A percentile compares a stretch with the other conserved stretches of the same genome.
Conservation (phyloP, 2,113 vertebrate genomes). For the Tragelaphus buxtoni region DNA sequence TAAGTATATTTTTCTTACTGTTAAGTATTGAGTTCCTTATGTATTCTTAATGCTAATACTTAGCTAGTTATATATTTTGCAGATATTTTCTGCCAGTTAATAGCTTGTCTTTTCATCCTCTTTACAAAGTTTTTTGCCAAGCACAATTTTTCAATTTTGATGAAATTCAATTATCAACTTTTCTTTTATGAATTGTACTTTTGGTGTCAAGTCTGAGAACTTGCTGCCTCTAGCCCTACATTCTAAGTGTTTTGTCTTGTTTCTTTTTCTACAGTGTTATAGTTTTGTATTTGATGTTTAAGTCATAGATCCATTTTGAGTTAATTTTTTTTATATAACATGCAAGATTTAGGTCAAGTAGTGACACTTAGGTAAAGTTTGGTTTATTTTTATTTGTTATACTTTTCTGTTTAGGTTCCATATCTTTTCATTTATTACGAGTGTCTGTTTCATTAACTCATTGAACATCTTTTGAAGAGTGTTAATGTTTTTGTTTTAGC, state of each 20-base stretch:
- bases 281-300: not conserved
- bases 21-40: not conserved
- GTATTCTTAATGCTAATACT: not conserved
- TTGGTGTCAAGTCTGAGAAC: not conserved
- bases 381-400: not conserved
- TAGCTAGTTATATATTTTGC: not conserved
- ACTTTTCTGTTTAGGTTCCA: not conserved
- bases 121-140: not conserved
- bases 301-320: not conserved
- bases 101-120: not conserved
- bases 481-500: not conserved
- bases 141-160: not conserved
- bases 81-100: not conserved
- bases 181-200: not conserved
- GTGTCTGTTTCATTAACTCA: not conserved
- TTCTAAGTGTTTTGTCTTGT: not conserved
- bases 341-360: not conserved
- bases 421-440: not conserved
- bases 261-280: not conserved
- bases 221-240: not conserved
- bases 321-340: not conserved
- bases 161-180: not conserved
- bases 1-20: not conserved
- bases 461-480: not conserved
- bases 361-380: not conserved